Evolutionary conservation across 2,113 vertebrate species (phyloP).

Genomic region (Guaruba guarouba): DNA sequence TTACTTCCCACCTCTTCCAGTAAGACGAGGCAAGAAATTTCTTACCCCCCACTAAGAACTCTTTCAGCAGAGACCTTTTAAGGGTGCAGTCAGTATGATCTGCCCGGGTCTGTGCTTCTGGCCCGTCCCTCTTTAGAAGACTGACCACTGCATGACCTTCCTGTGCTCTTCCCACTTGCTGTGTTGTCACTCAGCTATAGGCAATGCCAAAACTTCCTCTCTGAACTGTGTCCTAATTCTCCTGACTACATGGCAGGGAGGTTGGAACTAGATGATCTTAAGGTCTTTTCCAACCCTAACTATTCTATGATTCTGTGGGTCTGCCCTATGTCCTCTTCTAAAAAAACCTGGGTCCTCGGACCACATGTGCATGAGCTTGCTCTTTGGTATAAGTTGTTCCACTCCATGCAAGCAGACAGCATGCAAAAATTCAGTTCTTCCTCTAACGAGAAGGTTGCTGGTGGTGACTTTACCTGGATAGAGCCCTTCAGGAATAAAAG

Average conservation of each 20-base stretch:
- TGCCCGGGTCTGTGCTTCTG: neutral
- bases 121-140: neutral
- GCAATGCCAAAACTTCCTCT: neutral
- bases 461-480: neutral
- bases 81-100: neutral
- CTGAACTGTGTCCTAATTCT: conserved; percentile 15
- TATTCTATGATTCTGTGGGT: neutral
- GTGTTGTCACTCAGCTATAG: neutral
- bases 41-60: conserved; percentile 41
- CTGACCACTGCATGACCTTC: neutral
- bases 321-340: neutral
- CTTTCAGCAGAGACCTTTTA: conserved; percentile 12
- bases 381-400: neutral
- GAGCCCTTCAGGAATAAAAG: neutral
- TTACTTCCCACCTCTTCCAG: conserved; percentile 47
- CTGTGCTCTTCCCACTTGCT: neutral
- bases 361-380: neutral
- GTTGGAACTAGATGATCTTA: too few relatives aligned
- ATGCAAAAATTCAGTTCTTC: neutral
- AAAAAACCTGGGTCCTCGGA: neutral
- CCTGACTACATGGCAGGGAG: neutral
- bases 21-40: neutral
- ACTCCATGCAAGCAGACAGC: neutral
- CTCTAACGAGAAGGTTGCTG: neutral
- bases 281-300: too few relatives aligned